Conservation (phyloP, 2,113 vertebrate species). For the Azemiops feae region DNA sequence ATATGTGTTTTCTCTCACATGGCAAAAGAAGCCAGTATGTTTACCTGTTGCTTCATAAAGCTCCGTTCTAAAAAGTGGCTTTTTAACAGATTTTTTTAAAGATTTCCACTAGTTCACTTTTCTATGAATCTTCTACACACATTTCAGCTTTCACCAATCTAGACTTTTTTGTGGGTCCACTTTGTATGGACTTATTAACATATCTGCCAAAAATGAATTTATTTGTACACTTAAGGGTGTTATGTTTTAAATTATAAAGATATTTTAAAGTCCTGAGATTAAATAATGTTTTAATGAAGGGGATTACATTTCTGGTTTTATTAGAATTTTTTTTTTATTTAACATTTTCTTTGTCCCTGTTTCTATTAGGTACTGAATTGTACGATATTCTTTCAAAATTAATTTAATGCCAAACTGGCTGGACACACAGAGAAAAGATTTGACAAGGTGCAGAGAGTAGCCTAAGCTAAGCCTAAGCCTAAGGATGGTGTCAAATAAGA, state of each 20-base stretch:
- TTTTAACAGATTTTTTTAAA: constrained; percentile 40
- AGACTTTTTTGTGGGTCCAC: constrained; percentile 11
- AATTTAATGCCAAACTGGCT: constrained; percentile 20
- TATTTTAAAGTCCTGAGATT: constrained; percentile 69
- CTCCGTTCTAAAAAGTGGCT: constrained; percentile 48
- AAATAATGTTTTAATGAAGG: constrained; percentile 58
- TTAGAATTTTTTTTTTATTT: constrained; percentile 54
- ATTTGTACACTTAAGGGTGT: constrained; percentile 58
- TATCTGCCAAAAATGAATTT: constrained; percentile 61
- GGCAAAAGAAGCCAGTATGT: constrained; percentile 31
- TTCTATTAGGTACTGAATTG: constrained; percentile 45
- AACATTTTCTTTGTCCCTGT: constrained; percentile 32
- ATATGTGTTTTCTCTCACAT: constrained; percentile 29
- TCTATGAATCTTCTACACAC: constrained; percentile 52
- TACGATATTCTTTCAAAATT: not conserved
- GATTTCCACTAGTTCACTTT: constrained; percentile 58
- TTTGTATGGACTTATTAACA: constrained; percentile 61
- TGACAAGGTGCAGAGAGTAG: not conserved
- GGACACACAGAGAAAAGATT: constrained; percentile 11
- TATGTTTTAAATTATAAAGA: constrained; percentile 69
- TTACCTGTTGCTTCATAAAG: constrained; percentile 40
- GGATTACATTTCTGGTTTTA: constrained; percentile 52
- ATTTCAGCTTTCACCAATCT: constrained; percentile 5
- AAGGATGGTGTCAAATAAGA: too few relatives aligned
- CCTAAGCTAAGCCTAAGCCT: not conserved